Evolutionary conservation across 2,888 invertebrate species (phyloP), one percentile per base, ranked within the genome.

Genomic region (Chrysodeixis includens): DNA sequence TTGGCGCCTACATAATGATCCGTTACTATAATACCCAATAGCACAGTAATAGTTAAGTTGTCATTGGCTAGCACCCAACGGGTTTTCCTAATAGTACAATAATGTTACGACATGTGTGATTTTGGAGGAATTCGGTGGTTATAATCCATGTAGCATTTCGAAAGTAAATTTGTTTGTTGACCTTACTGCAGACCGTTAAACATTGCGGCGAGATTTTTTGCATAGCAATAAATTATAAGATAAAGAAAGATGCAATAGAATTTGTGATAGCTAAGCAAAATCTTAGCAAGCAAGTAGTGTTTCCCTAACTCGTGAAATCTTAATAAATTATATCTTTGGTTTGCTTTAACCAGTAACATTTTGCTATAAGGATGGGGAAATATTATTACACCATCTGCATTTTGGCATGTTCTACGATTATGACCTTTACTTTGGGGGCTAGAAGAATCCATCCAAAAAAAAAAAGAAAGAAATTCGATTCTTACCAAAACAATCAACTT

Each of bases 1-100:
- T 76, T 76, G 78, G 54, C 59, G 69, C 58, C 78, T 66, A 54
- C 32, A 5, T 76, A 74, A 76, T 69, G 14, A 74, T 55, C 59
- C 20, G 68, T 60, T 58, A 52, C 77, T 62, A 49, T 64, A 56
- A 54, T 61, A 30, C 30, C 18, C 53, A 14, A 20, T 8, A 26
- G 57, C 20, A 22, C 58, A 30, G 16, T 46, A 46, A 18, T 44
- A 12, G 30, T 44, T 3, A 32, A 30, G 14, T 35, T 30, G 32
- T 64, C 54, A 64, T 64, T 55, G 44, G 12, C 40, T 46, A 22
- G 44, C 62, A 54, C 44, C 35, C 40, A n/a, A 40, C 18, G 55
- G 71, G 66, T 70, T 74, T 71, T 66, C 60, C 51, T 32, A 35
- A 57, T 18, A n/a, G 10, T 56, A 22, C 8, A 22, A 22, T 32